phyloP scores from a whole-genome alignment of 2,888 invertebrate genomes.

The Drosophila diplacantha region DNA sequence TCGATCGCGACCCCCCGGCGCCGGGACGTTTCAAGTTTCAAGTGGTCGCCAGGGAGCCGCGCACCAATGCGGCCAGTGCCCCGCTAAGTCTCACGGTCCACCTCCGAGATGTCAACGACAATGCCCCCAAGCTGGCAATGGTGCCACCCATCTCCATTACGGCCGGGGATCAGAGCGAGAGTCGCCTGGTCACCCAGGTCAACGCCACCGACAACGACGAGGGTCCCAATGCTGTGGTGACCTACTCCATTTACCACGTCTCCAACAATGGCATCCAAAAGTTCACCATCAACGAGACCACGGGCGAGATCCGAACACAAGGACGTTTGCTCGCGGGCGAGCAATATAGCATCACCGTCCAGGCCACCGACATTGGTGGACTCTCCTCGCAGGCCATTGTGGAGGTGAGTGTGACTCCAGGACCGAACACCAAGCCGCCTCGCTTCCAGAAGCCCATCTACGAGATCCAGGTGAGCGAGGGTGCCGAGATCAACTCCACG shows the following conservation, averaged over 20 bases:
- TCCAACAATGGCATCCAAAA: slow-evolving; percentile 93
- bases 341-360: slow-evolving; percentile 91
- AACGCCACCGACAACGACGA: slow-evolving; percentile 90
- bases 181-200: slow-evolving; percentile 84
- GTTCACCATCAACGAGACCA: slow-evolving; percentile 88
- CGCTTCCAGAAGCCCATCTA: slow-evolving; percentile 89
- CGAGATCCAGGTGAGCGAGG: slow-evolving; percentile 92
- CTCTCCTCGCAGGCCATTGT: slow-evolving; percentile 90
- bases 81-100: slow-evolving; percentile 88
- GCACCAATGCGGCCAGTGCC: slow-evolving; percentile 88
- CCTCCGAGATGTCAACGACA: slow-evolving; percentile 90
- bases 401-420: slow-evolving; percentile 89
- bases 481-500: slow-evolving; percentile 91
- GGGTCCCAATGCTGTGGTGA: slow-evolving; percentile 88
- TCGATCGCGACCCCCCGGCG: slow-evolving; percentile 92
- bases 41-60: slow-evolving; percentile 90
- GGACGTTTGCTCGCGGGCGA: slow-evolving; percentile 90
- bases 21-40: slow-evolving; percentile 91
- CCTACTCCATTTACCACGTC: slow-evolving; percentile 92
- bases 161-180: slow-evolving; percentile 82
- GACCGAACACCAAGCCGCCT: slow-evolving; percentile 89
- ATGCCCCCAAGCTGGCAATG: slow-evolving; percentile 88
- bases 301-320: slow-evolving; percentile 87
- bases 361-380: slow-evolving; percentile 89
- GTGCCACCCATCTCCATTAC: slow-evolving; percentile 89